Evolutionary conservation across 2,888 invertebrate genomes (phyloP).

Genomic region (Zootermopsis nevadensis): DNA sequence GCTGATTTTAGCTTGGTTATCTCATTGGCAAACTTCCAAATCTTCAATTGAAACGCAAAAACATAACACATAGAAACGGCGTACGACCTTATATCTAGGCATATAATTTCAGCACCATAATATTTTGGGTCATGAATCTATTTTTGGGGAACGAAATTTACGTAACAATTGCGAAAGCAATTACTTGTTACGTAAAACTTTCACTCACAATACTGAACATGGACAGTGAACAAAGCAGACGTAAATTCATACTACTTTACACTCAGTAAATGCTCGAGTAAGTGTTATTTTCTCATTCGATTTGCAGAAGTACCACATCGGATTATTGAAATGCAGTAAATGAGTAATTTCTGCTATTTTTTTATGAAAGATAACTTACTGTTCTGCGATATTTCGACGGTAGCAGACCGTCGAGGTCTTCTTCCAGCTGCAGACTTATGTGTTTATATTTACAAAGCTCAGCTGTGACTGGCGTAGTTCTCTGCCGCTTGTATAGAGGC

Average conservation of each 20-base stretch:
- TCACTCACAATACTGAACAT: constrained; percentile 1
- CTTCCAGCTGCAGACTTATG: not conserved
- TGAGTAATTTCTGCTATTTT: not conserved
- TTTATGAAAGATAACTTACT: not conserved
- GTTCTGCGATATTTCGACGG: constrained; percentile 21
- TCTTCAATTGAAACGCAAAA: not conserved
- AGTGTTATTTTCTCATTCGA: not conserved
- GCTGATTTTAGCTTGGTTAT: constrained; percentile 29
- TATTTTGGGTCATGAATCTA: too few relatives aligned
- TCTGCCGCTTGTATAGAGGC: not conserved
- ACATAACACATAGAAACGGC: too few relatives aligned
- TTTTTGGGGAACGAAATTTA: not conserved
- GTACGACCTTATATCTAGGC: too few relatives aligned
- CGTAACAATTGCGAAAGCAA: not conserved
- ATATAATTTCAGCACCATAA: too few relatives aligned
- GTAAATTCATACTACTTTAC: not conserved
- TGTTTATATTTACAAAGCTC: constrained; percentile 36
- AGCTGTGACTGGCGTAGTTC: constrained; percentile 25
- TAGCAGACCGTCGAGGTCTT: constrained; percentile 18
- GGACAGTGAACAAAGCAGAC: constrained; percentile 24
- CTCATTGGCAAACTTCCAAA: not conserved
- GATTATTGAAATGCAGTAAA: not conserved
- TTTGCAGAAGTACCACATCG: not conserved
- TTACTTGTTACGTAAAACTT: constrained; percentile 33
- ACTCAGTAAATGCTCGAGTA: not conserved